Conservation (phyloP, 2,797 vertebrate genomes). For the Nasua narica region DNA sequence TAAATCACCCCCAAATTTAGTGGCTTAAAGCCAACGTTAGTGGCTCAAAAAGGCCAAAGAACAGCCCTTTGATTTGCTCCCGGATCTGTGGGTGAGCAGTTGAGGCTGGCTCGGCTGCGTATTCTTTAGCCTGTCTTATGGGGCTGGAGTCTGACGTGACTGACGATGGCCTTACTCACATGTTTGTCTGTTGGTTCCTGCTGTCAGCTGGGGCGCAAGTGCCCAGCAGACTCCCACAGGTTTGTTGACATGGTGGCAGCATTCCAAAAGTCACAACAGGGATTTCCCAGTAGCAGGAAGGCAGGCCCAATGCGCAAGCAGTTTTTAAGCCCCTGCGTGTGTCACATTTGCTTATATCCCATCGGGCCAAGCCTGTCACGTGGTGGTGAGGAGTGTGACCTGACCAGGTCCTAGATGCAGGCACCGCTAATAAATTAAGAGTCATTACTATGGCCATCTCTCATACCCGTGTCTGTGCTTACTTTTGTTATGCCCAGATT, state of each 20-base stretch:
- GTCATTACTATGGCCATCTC: neutral
- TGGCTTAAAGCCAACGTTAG: neutral
- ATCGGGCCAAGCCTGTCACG: neutral
- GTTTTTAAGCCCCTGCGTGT: neutral
- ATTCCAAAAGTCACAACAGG: neutral
- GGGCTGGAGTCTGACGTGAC: neutral
- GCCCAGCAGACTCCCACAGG: neutral
- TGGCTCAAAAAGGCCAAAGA: neutral
- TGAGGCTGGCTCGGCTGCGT: neutral
- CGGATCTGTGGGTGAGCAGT: neutral
- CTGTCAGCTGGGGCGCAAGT: neutral
- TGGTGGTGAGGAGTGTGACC: neutral
- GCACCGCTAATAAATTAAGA: neutral
- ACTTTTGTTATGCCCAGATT: no score
- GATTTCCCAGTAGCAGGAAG: neutral
- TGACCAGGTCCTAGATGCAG: fast-evolving
- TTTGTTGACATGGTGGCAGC: neutral
- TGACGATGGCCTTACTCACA: neutral
- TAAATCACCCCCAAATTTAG: neutral
- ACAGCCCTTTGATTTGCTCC: neutral
- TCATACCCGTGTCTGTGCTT: neutral
- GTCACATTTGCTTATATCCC: neutral
- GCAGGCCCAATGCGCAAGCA: neutral
- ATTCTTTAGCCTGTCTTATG: neutral
- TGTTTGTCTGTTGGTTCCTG: neutral